A percentile compares a stretch with the other conserved stretches of the same genome.
phyloP scores from a whole-genome alignment of 1,140 invertebrate species.

The Scaptodrosophila lebanonensis region DNA sequence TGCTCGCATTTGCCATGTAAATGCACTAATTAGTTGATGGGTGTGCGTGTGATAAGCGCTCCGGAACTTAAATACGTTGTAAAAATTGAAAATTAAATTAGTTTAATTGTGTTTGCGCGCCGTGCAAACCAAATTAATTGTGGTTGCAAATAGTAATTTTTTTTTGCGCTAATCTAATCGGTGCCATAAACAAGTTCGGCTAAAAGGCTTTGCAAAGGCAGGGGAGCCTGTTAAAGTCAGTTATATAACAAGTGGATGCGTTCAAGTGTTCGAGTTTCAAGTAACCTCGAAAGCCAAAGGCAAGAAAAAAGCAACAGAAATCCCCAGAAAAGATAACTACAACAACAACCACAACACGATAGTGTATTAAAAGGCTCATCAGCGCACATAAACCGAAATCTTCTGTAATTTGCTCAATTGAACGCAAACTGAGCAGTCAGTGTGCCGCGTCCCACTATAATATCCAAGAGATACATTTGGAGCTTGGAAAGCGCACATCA shows the following conservation, averaged over 20 bases:
- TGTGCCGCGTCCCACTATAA: conserved; percentile 39
- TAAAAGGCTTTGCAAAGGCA: too few relatives aligned
- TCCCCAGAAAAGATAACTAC: conserved; percentile 8
- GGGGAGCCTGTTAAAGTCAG: too few relatives aligned
- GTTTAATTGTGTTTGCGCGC: too few relatives aligned
- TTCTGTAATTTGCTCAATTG: conserved; percentile 73
- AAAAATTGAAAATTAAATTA: neutral
- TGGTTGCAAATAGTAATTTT: too few relatives aligned
- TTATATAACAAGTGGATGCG: too few relatives aligned
- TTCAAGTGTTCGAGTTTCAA: too few relatives aligned
- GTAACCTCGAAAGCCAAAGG: conserved; percentile 35
- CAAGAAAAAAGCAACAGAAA: neutral
- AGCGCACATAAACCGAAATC: conserved; percentile 52
- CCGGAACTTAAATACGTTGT: conserved; percentile 1
- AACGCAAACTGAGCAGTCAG: conserved; percentile 28
- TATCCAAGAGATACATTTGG: conserved; percentile 65
- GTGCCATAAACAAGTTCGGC: conserved; percentile 27
- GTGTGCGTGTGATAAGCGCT: conserved; percentile 43
- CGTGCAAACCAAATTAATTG: too few relatives aligned
- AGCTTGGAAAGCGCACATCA: too few relatives aligned
- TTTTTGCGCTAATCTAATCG: neutral
- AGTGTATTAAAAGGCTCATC: conserved; percentile 58
- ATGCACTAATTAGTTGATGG: conserved; percentile 29
- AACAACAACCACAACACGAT: conserved; percentile 4
- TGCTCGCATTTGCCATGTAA: conserved; percentile 23